phyloP scores from a whole-genome alignment of 2,888 invertebrate genomes.

The Eilema depressum region DNA sequence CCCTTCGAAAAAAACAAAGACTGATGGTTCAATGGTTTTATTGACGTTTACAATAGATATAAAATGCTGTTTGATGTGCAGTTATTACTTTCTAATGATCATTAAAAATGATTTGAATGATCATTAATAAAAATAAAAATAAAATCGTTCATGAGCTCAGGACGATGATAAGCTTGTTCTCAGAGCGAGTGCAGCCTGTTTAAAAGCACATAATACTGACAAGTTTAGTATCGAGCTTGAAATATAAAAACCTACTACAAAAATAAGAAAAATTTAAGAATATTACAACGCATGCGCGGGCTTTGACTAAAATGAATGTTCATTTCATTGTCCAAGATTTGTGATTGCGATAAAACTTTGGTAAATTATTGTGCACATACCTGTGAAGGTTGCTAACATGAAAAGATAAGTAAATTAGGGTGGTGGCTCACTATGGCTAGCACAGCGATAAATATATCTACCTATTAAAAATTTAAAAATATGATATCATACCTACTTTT shows the following conservation, averaged over 20 bases:
- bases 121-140: no score
- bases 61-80: conserved; percentile 26
- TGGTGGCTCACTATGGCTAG: neutral
- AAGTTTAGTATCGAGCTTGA: no score
- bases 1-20: conserved; percentile 21
- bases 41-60: conserved; percentile 29
- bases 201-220: neutral
- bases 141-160: no score
- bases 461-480: neutral
- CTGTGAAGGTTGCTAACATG: neutral
- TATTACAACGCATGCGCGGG: conserved; percentile 1
- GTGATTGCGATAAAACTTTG: conserved; percentile 4
- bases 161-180: no score
- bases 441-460: neutral
- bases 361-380: conserved; percentile 2
- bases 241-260: neutral
- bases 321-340: conserved; percentile 4
- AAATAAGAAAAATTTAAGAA: neutral
- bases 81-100: conserved; percentile 26
- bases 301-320: neutral
- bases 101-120: conserved; percentile 31
- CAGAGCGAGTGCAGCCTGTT: no score
- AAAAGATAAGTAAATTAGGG: conserved; percentile 4
- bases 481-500: no score
- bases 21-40: conserved; percentile 32